phyloP scores from a whole-genome alignment of 2,113 vertebrate species.

The Tor tambroides region DNA sequence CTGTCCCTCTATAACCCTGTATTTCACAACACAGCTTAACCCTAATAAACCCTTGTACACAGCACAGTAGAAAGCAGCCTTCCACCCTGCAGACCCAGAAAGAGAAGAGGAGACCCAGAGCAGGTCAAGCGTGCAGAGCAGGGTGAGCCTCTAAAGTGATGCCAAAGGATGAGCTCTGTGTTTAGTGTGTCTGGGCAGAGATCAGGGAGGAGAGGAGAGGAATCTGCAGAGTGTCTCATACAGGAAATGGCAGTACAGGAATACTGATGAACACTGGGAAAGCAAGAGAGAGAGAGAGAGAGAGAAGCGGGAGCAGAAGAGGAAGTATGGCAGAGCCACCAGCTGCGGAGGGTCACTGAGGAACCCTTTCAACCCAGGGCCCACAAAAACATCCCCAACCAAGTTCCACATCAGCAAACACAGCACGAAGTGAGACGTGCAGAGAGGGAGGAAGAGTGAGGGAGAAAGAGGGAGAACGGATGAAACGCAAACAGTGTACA shows the following conservation, averaged over 20 bases:
- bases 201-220: conserved; percentile 36
- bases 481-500: conserved; percentile 33
- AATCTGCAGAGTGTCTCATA: conserved; percentile 57
- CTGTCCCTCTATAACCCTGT: conserved; percentile 9
- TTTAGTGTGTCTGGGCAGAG: conserved; percentile 52
- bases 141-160: conserved; percentile 66
- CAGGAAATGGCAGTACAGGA: conserved; percentile 77
- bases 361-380: conserved; percentile 72
- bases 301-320: conserved; percentile 64
- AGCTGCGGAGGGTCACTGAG: conserved; percentile 75
- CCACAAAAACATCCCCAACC: conserved; percentile 55
- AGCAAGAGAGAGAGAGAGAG: conserved; percentile 55
- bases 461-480: conserved; percentile 7
- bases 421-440: conserved; percentile 46
- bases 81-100: conserved; percentile 14
- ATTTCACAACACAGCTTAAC: conserved; percentile 15
- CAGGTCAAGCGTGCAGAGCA: conserved; percentile 23
- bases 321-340: conserved; percentile 78
- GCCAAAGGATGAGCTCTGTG: conserved; percentile 74
- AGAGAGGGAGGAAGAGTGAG: conserved; percentile 27
- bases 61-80: not conserved
- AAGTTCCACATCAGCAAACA: conserved; percentile 60
- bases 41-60: not conserved
- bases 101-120: conserved; percentile 41
- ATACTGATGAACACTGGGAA: conserved; percentile 75